These are phyloP conservation scores for Sitophilus oryzae DNA, from an alignment of 1,140 invertebrate species.

Conservation along the genomic window DNA sequence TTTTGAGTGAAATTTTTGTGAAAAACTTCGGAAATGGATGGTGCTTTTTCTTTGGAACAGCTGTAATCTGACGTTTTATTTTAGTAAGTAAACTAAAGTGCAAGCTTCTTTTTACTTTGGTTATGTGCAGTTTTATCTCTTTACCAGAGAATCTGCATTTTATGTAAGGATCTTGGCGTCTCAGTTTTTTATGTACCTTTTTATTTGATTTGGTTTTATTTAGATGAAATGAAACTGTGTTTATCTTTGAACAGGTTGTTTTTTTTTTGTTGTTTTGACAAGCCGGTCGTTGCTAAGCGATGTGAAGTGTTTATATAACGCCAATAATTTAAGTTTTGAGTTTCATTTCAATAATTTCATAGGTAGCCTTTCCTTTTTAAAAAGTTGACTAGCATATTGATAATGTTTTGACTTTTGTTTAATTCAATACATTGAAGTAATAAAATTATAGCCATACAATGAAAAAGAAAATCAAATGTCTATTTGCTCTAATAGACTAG, in stretches of 20 bases:
- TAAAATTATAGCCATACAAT: background rate
- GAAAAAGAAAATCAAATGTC: background rate
- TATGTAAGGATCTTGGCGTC: background rate
- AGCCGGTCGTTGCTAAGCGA: conserved; percentile 6
- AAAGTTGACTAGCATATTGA: no score
- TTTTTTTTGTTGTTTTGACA: conserved; percentile 11
- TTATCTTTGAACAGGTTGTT: conserved; percentile 13
- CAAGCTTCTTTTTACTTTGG: conserved; percentile 6
- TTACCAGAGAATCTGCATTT: conserved; percentile 2
- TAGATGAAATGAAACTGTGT: background rate
- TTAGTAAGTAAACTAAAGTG: conserved; percentile 9
- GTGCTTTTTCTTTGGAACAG: conserved; percentile 15
- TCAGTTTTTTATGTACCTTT: background rate
- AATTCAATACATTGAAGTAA: background rate
- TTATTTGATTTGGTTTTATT: background rate
- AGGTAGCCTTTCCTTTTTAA: no score
- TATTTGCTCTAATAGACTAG: background rate
- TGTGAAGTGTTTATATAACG: conserved; percentile 7
- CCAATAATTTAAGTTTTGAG: background rate
- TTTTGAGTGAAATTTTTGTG: conserved; percentile 22
- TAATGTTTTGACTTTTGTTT: background rate
- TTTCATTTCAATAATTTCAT: background rate
- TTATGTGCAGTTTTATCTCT: conserved; percentile 13
- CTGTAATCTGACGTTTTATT: conserved; percentile 18
- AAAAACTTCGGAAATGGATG: conserved; percentile 16